A percentile compares a stretch with the other conserved stretches of the same genome.
Conservation (phyloP, 1,140 invertebrate species). For the Arion vulgaris region DNA sequence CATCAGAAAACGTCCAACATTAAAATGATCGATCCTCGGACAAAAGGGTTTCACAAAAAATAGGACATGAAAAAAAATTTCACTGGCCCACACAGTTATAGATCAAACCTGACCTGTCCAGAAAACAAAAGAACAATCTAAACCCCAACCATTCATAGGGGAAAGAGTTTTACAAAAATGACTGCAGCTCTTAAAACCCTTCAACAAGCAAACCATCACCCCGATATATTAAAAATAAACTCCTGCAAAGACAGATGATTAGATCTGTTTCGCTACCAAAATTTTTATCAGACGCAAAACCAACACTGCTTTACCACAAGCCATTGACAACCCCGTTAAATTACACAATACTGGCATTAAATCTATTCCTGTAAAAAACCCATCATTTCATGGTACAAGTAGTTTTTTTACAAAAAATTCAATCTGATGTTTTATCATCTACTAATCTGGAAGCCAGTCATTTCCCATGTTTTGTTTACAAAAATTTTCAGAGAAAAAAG, state of each 20-base stretch:
- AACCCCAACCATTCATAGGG: too few species aligned
- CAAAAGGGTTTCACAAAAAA: too few species aligned
- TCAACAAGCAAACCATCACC: conserved; percentile 58
- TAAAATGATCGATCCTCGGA: conserved; percentile 69
- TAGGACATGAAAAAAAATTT: too few species aligned
- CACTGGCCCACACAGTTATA: too few species aligned
- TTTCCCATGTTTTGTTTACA: conserved; percentile 70
- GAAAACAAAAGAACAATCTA: too few species aligned
- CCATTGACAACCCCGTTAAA: conserved; percentile 58
- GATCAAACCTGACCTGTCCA: too few species aligned
- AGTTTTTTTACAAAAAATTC: conserved; percentile 37
- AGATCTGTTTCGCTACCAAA: conserved; percentile 67
- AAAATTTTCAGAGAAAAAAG: conserved; percentile 61
- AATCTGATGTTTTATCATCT: conserved; percentile 44
- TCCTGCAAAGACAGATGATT: conserved; percentile 63
- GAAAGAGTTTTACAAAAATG: conserved; percentile 56
- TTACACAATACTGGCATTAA: conserved; percentile 46
- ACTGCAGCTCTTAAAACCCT: conserved; percentile 54
- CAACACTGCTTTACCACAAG: conserved; percentile 35
- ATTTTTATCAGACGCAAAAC: too few species aligned
- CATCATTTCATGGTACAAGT: conserved; percentile 50
- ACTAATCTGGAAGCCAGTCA: conserved; percentile 46
- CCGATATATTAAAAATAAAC: conserved; percentile 57
- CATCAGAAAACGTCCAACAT: conserved; percentile 60
- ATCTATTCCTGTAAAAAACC: conserved; percentile 48